These are phyloP conservation scores for Stenotaenia linearis DNA, from an alignment of 2,888 invertebrate genomes.

Conservation along the genomic window DNA sequence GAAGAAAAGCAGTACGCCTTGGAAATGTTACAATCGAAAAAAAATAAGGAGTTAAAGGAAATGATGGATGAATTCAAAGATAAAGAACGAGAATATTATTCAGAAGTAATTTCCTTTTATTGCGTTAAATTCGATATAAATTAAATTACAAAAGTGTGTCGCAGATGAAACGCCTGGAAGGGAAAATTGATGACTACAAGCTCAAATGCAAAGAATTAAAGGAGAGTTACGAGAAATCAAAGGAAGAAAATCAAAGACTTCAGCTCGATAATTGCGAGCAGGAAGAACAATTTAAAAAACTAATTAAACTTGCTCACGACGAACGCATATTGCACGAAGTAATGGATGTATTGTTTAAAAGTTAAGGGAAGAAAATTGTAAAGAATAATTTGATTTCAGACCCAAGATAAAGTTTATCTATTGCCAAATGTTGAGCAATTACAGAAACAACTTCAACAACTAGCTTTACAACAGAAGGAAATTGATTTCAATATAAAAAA, in stretches of 20 bases:
- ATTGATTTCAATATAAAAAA: not conserved
- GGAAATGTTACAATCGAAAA: not conserved
- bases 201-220: not conserved
- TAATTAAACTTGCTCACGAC: no score
- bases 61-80: not conserved
- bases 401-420: not conserved
- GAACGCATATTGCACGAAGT: not conserved
- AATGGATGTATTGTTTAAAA: no score
- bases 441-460: not conserved
- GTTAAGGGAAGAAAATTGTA: no score
- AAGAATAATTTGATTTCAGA: not conserved
- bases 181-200: not conserved
- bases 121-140: not conserved
- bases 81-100: not conserved
- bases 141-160: not conserved
- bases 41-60: not conserved
- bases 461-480: not conserved
- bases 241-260: not conserved
- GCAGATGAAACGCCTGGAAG: not conserved
- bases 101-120: not conserved
- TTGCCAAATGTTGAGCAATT: not conserved
- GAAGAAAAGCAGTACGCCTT: slow-evolving; percentile 29
- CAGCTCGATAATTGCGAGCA: not conserved
- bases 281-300: not conserved
- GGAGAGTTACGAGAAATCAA: not conserved